phyloP scores from a whole-genome alignment of 2,888 invertebrate species.

The Molorchus minor region DNA sequence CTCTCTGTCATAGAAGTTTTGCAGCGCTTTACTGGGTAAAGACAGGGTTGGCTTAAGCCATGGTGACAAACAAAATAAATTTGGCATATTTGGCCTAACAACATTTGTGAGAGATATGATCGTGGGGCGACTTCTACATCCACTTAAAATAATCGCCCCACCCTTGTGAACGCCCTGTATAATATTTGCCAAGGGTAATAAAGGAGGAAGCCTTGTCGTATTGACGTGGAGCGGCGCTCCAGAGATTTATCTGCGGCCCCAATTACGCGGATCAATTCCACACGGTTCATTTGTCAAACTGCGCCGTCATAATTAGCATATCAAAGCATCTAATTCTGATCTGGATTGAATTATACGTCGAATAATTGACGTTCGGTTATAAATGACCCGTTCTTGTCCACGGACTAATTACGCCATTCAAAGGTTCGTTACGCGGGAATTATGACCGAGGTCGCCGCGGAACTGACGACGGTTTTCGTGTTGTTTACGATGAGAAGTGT shows the following conservation, averaged over 20 bases:
- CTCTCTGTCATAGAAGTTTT: no score
- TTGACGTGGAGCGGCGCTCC: slow-evolving; percentile 1
- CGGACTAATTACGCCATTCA: slow-evolving; percentile 20
- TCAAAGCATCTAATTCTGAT: slow-evolving; percentile 52
- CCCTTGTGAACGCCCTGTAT: no score
- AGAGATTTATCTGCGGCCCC: slow-evolving; percentile 34
- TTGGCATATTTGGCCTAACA: no score
- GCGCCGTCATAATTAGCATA: slow-evolving; percentile 52
- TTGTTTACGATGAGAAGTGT: no score
- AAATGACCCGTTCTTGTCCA: slow-evolving; percentile 36
- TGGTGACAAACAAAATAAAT: no score
- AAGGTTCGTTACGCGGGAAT: slow-evolving; percentile 11
- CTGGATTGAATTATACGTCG: slow-evolving; percentile 51
- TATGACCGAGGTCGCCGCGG: not conserved
- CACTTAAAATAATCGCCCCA: no score
- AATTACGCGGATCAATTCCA: slow-evolving; percentile 36
- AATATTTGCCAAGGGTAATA: not conserved
- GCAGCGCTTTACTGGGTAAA: no score
- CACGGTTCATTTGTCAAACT: slow-evolving; percentile 48
- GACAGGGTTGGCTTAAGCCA: no score
- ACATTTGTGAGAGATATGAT: no score
- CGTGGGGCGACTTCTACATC: no score
- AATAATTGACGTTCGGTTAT: slow-evolving; percentile 48
- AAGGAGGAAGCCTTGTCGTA: slow-evolving; percentile 14
- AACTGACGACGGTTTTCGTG: not conserved